Conservation (phyloP, 2,888 invertebrate genomes). For the Diarsia rubi region DNA sequence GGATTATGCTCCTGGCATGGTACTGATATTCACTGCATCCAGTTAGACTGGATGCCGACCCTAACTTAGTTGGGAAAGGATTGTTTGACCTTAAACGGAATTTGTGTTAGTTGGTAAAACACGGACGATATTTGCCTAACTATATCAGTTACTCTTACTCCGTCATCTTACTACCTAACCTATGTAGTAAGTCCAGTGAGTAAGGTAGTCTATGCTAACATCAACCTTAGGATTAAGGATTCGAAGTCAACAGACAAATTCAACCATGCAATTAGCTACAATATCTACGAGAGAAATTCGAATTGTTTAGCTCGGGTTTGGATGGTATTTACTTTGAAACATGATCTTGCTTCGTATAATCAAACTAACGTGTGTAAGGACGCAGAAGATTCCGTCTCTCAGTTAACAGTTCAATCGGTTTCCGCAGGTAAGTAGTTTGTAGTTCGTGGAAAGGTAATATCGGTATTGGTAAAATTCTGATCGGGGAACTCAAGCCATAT, state of each 20-base stretch:
- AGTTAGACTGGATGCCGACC: background rate
- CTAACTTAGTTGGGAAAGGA: background rate
- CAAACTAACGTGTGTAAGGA: background rate
- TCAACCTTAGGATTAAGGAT: background rate
- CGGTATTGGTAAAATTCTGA: too few relatives aligned
- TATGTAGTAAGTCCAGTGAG: too few relatives aligned
- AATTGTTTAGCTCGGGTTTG: background rate
- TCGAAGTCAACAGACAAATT: constrained; percentile 19
- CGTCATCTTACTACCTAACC: too few relatives aligned
- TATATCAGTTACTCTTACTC: background rate
- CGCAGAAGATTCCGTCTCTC: background rate
- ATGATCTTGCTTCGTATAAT: constrained; percentile 4
- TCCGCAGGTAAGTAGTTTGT: background rate
- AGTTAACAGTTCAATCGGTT: background rate
- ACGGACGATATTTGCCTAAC: background rate
- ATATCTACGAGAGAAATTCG: constrained; percentile 10
- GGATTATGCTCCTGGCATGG: background rate
- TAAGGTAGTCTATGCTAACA: background rate
- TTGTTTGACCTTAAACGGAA: background rate
- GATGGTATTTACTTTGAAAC: constrained; percentile 33
- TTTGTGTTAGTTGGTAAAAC: background rate
- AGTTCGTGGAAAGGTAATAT: background rate
- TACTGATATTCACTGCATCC: background rate
- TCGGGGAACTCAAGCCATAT: constrained; percentile 3
- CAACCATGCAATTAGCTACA: constrained; percentile 3